A percentile compares a stretch with the other conserved stretches of the same genome.
Evolutionary conservation across 2,797 vertebrate species (phyloP).

Genomic region (Leucoraja ocellata): DNA sequence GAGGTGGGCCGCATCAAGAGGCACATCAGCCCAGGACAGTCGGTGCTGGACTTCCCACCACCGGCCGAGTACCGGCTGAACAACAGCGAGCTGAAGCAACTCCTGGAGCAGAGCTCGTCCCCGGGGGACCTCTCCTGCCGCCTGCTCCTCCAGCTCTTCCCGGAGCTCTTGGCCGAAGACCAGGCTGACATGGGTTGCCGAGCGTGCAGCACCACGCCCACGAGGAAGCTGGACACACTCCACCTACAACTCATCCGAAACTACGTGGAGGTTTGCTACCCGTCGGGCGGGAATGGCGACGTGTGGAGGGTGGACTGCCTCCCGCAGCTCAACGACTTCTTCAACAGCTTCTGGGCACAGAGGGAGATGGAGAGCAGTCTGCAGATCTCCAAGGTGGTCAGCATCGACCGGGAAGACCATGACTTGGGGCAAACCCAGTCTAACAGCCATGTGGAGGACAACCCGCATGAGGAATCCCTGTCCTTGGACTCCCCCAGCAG

Average conservation of each 20-base stretch:
- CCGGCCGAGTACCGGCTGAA: constrained; percentile 91
- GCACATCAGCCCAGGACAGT: constrained; percentile 43
- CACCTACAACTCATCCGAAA: constrained; percentile 93
- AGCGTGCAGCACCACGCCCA: constrained; percentile 67
- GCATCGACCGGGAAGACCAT: constrained; percentile 65
- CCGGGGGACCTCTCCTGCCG: constrained; percentile 88
- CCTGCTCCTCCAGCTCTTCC: constrained; percentile 89
- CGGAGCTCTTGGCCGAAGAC: constrained; percentile 77
- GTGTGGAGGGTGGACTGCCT: constrained; percentile 93
- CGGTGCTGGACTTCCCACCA: constrained; percentile 58
- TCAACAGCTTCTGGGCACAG: constrained; percentile 94
- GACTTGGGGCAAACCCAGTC: too few relatives aligned
- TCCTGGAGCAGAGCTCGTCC: constrained; percentile 83
- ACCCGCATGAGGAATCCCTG: too few relatives aligned
- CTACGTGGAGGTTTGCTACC: constrained; percentile 93
- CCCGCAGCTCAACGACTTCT: constrained; percentile 91
- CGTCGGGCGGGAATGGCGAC: constrained; percentile 74
- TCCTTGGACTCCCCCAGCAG: too few relatives aligned
- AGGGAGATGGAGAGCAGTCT: constrained; percentile 86
- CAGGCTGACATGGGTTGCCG: constrained; percentile 76
- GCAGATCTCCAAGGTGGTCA: constrained; percentile 61
- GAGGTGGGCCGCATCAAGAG: constrained; percentile 94
- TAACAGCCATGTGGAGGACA: too few relatives aligned
- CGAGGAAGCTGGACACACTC: constrained; percentile 82
- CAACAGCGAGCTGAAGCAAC: constrained; percentile 75